Base-by-base conservation (phyloP, 64 coral and sea anemone genomes). In the Montipora efflorescens region DNA sequence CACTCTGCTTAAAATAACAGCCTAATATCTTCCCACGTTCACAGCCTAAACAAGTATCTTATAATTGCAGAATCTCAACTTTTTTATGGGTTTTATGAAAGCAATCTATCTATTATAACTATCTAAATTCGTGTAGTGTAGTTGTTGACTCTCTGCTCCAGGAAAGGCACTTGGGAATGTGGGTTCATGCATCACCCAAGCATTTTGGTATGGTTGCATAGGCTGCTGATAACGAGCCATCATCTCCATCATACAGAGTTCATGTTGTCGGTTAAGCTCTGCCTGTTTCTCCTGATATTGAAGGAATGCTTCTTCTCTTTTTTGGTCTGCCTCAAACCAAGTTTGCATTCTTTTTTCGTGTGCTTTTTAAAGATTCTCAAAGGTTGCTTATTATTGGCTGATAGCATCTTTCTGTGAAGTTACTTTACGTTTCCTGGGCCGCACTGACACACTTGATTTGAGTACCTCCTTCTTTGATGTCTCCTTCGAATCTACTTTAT, bases 101-200 rank as follows among this genome's bases (percentile, higher is more conserved):
- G 48, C 14, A 89, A 47, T 79, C 79, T 90, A 82, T 23, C 53
- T 4, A 90, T 95, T 90, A 68, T 48, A 90, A 90, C 72, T 49
- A 95, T 95, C 87, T 90, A 95, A 86, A 90, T 95, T 90, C 75
- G 87, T 95, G 83, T 93, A 93, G 79, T 90, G 79, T 83, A 45
- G 67, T 61, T 53, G 25, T 67, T 50, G 51, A 81, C 43, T 81
- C 64, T 80, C 59, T 53, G 93, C 53, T 77, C 78, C 87, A 82
- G 69, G 16, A 85, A 69, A 83, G 68, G 61, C 52, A 81, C 76
- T 49, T 89, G 85, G 86, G 82, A 57, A 89, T 82, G 80, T 3
- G 78, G 20, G 75, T 74, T 90, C 87, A 78, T 76, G 79, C 59
- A 94, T 83, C 67, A 77, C 20, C 80, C 69, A 76, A 78, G 93